These are phyloP conservation scores for Todus mexicanus DNA, from an alignment of 2,797 vertebrate genomes.

Conservation along the genomic window DNA sequence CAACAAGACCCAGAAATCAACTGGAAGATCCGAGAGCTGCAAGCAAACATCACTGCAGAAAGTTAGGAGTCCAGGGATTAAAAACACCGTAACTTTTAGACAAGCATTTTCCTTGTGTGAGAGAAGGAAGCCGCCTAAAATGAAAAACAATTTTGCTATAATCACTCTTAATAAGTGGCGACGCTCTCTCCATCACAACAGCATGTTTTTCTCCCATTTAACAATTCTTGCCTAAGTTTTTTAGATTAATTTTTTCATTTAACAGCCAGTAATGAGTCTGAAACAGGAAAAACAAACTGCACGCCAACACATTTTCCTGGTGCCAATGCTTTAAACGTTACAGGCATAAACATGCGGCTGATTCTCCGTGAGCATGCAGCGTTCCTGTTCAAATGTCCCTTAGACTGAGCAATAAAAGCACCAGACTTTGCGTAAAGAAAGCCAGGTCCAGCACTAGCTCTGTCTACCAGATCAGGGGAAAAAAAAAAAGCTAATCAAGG, in stretches of 20 bases:
- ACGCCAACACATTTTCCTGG: background rate
- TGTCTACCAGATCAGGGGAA: background rate
- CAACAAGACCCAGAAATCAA: background rate
- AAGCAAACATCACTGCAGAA: background rate
- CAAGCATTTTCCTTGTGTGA: background rate
- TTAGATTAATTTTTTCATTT: background rate
- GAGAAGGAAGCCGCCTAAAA: background rate
- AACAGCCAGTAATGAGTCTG: background rate
- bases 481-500: background rate
- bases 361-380: background rate
- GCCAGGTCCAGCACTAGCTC: background rate
- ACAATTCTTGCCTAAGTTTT: background rate
- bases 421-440: background rate
- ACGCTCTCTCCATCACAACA: background rate
- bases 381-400: background rate
- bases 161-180: background rate
- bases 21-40: background rate
- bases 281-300: background rate
- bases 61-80: background rate
- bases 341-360: background rate
- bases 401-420: background rate
- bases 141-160: background rate
- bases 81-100: background rate
- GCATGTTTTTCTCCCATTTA: background rate
- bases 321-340: background rate